Percentiles rank a stretch among this genome's conserved stretches.
These are phyloP conservation scores for Plotosus lineatus DNA, from an alignment of 2,113 vertebrate genomes.

Conservation along the genomic window DNA sequence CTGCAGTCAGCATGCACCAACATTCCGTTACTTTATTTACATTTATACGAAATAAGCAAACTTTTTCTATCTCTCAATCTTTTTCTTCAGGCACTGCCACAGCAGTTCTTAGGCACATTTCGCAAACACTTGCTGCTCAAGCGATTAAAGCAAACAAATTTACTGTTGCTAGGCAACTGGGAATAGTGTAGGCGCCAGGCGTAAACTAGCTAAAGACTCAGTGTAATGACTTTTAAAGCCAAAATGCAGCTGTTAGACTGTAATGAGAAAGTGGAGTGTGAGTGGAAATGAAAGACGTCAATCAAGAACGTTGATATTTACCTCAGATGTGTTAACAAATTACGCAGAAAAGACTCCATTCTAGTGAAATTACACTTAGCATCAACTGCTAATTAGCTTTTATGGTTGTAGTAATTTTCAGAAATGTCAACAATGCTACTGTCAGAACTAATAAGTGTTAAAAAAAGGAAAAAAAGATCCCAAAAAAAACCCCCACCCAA, in stretches of 20 bases:
- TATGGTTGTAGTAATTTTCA: background rate
- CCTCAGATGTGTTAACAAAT: background rate
- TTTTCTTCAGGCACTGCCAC: background rate
- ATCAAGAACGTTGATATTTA: background rate
- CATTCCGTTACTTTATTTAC: slow-evolving; percentile 1
- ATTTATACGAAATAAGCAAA: background rate
- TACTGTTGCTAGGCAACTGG: background rate
- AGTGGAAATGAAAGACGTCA: background rate
- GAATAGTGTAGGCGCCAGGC: background rate
- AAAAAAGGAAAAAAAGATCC: too few relatives aligned
- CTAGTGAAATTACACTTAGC: background rate
- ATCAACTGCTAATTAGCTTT: background rate
- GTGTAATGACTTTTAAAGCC: background rate
- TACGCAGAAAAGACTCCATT: background rate
- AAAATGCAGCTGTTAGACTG: background rate
- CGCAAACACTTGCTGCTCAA: background rate
- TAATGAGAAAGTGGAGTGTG: background rate
- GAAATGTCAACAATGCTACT: background rate
- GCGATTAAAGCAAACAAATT: background rate
- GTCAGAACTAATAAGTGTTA: too few relatives aligned
- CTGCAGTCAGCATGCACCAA: background rate
- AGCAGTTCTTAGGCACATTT: background rate
- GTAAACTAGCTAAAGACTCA: background rate
- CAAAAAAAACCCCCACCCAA: too few relatives aligned
- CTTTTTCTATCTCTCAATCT: slow-evolving; percentile 12